Percentiles rank a stretch among this genome's conserved stretches.
These are phyloP conservation scores for Lepus townsendii DNA, from an alignment of 2,797 vertebrate genomes.

Conservation along the genomic window DNA sequence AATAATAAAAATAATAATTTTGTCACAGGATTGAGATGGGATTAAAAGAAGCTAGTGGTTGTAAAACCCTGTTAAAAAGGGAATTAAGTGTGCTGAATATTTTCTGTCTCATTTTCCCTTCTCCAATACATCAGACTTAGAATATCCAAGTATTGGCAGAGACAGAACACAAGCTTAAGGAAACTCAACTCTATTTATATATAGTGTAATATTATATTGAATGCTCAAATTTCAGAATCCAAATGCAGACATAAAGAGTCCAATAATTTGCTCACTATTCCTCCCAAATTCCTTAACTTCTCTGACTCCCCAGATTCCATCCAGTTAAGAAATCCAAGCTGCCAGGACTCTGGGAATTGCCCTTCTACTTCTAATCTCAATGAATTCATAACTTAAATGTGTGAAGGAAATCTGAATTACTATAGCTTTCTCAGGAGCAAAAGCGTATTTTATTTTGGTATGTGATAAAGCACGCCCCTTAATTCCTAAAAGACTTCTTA, in stretches of 20 bases:
- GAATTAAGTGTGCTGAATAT: not conserved
- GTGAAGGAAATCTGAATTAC: not conserved
- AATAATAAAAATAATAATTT: not conserved
- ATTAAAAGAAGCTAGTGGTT: not conserved
- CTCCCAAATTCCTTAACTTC: not conserved
- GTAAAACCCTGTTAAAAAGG: not conserved
- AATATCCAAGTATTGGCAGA: not conserved
- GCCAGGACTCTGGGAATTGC: not conserved
- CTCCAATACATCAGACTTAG: not conserved
- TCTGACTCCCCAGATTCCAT: not conserved
- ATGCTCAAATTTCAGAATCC: not conserved
- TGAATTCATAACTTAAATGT: not conserved
- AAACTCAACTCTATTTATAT: not conserved
- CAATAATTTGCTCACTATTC: not conserved
- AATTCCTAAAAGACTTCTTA: not conserved
- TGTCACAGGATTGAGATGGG: not conserved
- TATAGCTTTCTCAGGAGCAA: not conserved
- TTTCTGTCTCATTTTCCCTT: not conserved
- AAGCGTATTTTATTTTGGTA: not conserved
- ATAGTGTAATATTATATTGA: not conserved
- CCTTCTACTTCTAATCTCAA: not conserved
- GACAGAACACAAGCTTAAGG: not conserved
- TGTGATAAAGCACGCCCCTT: not conserved
- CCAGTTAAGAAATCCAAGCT: not conserved
- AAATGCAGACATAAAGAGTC: not conserved